These are phyloP conservation scores for Platycheirus rosarum DNA, from an alignment of 2,888 invertebrate genomes.

Conservation along the genomic window DNA sequence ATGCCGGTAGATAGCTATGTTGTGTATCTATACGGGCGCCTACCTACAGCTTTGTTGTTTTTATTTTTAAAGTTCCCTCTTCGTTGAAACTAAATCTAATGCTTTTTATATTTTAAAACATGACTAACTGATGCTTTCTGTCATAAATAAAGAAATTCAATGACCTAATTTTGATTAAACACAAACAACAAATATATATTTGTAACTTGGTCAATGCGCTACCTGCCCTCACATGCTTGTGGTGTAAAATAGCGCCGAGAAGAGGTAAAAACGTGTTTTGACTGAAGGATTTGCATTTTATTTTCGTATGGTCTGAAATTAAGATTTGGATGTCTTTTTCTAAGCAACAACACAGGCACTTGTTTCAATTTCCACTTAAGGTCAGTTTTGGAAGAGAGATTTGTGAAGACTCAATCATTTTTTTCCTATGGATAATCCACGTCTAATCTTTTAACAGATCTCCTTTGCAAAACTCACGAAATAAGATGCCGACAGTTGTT, in stretches of 20 bases:
- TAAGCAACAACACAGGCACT: no score
- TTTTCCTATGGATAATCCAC: conserved; percentile 23
- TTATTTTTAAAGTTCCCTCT: background rate
- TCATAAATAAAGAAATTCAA: conserved; percentile 36
- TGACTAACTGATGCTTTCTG: background rate
- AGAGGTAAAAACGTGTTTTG: background rate
- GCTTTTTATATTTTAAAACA: no score
- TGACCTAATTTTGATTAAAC: conserved; percentile 50
- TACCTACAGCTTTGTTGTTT: background rate
- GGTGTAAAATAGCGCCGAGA: background rate
- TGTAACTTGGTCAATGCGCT: background rate
- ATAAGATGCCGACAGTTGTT: conserved; percentile 81
- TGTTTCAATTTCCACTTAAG: conserved; percentile 14
- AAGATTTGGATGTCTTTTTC: no score
- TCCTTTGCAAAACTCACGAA: conserved; percentile 3
- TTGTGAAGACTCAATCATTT: conserved; percentile 13
- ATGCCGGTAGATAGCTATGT: conserved; percentile 35
- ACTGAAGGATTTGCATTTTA: no score
- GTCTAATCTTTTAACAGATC: conserved; percentile 33
- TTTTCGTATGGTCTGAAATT: no score
- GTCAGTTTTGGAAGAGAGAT: conserved; percentile 32
- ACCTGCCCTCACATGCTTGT: conserved; percentile 1
- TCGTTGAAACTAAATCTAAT: background rate
- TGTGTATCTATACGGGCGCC: background rate
- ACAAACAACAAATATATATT: background rate